Evolutionary conservation across 92 coral and sea anemone genomes (phyloP), one percentile per base, ranked within the genome.

Genomic region (Phymanthus crucifer): DNA sequence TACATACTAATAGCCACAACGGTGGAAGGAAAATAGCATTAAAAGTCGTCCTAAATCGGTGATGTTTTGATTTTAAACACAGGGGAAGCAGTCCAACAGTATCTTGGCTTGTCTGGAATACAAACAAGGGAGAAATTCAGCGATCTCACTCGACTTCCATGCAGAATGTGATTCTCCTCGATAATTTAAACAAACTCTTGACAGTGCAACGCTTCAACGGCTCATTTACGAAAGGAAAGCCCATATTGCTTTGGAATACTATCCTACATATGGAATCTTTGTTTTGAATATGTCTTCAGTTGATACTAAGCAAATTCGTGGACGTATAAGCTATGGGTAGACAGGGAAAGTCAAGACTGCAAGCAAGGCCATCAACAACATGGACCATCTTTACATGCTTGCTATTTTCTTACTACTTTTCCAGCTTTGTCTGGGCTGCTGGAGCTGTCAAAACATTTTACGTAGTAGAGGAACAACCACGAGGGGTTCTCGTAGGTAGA

Each of bases 401-500:
- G 33, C 32, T 72, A 66, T 29, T 83, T 33, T 37, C 73, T 27
- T 78, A 79, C 61, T 88, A 32, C 46, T 74, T 26, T 78, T 75
- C 66, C 35, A 57, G 80, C 32, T 37, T 52, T 73, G 36, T 66
- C 16, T 23, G 76, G 13, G 56, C 7, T 50, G 83, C 46, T 47
- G 90, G 86, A 29, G 78, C 71, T 57, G 78, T 52, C 36, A 83
- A 81, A 77, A 86, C 80, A 18, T 93, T 93, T 73, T 87, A 78
- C 34, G 82, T 93, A 34, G 71, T 70, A 45, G 99, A 96, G 78
- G 99, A 96, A 78, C 84, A 87, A 71, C 85, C 88, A 19, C 82
- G 92, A 18, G 96, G 97, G 46, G 76, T 87, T 8, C 9, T 56
- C 10, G 99, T 96, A 38, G 99, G 98, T n/a, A 85, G 75, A 23